Conservation (phyloP, 2,888 invertebrate genomes). For the Eustalomyia histrio region DNA sequence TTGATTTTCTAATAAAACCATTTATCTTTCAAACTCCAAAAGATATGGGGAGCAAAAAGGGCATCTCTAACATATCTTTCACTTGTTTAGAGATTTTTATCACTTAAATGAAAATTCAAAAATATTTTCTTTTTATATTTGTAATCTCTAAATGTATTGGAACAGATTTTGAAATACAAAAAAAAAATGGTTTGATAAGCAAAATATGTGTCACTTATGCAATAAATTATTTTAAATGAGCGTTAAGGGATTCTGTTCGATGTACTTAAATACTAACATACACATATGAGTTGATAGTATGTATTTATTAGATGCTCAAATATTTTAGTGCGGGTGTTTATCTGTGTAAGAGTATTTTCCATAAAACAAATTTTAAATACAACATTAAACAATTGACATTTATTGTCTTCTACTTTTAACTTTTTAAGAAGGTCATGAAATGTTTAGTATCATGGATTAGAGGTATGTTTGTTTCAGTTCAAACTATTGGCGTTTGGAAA, state of each 20-base stretch:
- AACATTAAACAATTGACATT: conserved; percentile 64
- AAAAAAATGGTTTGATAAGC: conserved; percentile 61
- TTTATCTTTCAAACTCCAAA: conserved; percentile 38
- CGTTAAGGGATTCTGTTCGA: conserved; percentile 71
- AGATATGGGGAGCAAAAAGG: conserved; percentile 28
- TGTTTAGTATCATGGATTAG: conserved; percentile 44
- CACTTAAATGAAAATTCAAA: conserved; percentile 50
- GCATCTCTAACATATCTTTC: conserved; percentile 8
- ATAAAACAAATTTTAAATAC: conserved; percentile 6
- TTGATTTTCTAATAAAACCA: conserved; percentile 53
- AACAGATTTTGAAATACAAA: conserved; percentile 25
- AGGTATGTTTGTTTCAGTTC: conserved; percentile 28
- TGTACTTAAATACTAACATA: conserved; percentile 10
- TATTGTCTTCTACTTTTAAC: conserved; percentile 55
- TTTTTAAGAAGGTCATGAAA: conserved; percentile 56
- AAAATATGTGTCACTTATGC: conserved; percentile 72
- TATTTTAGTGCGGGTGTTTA: conserved; percentile 41
- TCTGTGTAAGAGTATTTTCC: conserved; percentile 20
- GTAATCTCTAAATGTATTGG: background rate
- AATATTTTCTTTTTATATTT: conserved; percentile 1
- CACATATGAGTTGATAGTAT: background rate
- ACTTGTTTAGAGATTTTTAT: conserved; percentile 50
- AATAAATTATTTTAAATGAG: conserved; percentile 78
- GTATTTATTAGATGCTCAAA: conserved; percentile 23
- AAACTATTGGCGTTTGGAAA: background rate